Percentiles rank a stretch among this genome's conserved stretches.
These are phyloP conservation scores for Tapera naevia DNA, from an alignment of 2,797 vertebrate species.

Conservation along the genomic window DNA sequence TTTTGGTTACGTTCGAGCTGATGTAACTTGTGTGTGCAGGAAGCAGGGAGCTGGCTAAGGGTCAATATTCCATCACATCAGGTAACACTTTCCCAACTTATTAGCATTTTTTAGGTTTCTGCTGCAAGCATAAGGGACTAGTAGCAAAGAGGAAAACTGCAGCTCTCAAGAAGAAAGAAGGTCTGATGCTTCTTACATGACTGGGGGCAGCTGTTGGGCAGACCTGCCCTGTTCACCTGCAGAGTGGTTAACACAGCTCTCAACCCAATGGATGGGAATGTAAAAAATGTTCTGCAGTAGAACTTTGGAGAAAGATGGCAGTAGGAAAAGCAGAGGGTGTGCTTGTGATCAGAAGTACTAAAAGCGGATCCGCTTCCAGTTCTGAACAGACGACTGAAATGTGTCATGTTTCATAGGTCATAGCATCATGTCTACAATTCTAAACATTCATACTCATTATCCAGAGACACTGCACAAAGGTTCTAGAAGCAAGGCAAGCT, in stretches of 20 bases:
- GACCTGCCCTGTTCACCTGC: background rate
- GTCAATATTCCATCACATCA: background rate
- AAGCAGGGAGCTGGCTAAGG: background rate
- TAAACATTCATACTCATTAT: background rate
- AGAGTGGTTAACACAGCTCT: background rate
- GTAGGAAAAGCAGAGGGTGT: background rate
- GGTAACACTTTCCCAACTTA: background rate
- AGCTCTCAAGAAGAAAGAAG: background rate
- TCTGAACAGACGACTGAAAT: background rate
- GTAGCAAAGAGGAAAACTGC: background rate
- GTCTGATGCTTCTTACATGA: too few species aligned
- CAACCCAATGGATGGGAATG: background rate
- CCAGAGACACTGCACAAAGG: background rate
- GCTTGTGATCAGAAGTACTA: background rate
- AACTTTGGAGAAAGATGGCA: background rate
- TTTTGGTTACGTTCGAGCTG: background rate
- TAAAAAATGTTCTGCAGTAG: background rate
- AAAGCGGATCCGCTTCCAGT: background rate
- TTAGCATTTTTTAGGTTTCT: background rate
- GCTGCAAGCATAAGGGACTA: background rate
- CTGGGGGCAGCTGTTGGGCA: background rate
- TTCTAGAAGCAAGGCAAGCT: background rate
- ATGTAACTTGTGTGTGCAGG: rapidly evolving
- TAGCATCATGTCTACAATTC: background rate
- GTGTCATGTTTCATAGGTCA: background rate